Base-by-base conservation (phyloP, 2,888 invertebrate species). In the Aphidius colemani region DNA sequence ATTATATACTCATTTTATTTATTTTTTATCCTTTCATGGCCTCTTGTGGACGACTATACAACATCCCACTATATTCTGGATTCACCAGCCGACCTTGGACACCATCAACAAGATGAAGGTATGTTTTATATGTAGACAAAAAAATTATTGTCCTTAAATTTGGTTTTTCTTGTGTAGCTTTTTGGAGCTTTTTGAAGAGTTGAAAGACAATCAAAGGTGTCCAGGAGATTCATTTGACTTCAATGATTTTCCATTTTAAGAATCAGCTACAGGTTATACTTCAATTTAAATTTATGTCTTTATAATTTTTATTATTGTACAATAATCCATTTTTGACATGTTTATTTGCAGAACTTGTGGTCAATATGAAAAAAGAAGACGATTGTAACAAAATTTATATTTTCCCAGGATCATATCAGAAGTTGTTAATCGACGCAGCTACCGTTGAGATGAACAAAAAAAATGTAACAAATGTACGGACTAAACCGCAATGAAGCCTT, bases 31-130 rank as follows among this genome's bases (percentile, higher is more conserved):
- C 43, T 53, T 43, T 53, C 62, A 61, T 43, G 18, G 46, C 58
- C 51, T 30, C 13, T 30, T 53, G 57, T 44, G 55, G 60, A 61
- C 56, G 70, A 66, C 69, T 71, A 72, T 72, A 45, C 18, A 57
- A 57, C 45, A 57, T 57, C 44, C 71, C 74, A 72, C 72, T 71
- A 72, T 30, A 30, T 75, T 75, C 75, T 73, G 77, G 73, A 78
- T 76, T 57, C n/a, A 77, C 78, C 75, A 72, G 79, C 77, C 79
- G 77, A 75, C 79, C 79, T 79, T 79, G 79, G 69, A 76, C 71
- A 66, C 66, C 63, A 51, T 7, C 59, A 45, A 40, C 43, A 41
- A 53, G 46, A 64, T 58, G 30, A 43, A n/a, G 30, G 13, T 18
- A 30, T 5, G 30, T 30, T 30, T 30, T 30, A 5, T 5, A 5